Conservation (phyloP, 2,797 vertebrate species). For the Parambassis ranga region DNA sequence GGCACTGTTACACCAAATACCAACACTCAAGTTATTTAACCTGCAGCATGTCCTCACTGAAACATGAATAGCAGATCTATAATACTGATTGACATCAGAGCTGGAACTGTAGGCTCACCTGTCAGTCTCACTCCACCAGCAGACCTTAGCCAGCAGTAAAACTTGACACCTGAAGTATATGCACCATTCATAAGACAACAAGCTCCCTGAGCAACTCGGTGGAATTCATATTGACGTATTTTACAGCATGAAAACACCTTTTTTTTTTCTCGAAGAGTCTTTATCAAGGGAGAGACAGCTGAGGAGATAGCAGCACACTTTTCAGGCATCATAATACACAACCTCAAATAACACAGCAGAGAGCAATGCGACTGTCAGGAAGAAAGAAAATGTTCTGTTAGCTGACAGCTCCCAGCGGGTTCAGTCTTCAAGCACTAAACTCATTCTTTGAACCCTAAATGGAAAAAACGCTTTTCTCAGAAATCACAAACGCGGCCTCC, state of each 20-base stretch:
- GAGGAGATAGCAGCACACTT: slow-evolving; percentile 14
- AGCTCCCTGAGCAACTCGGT: not conserved
- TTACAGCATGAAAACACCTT: not conserved
- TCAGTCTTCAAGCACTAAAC: slow-evolving; percentile 3
- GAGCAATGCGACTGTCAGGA: slow-evolving; percentile 1
- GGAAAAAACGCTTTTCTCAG: slow-evolving; percentile 8
- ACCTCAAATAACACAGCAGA: slow-evolving; percentile 3
- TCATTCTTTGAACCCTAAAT: slow-evolving; percentile 3
- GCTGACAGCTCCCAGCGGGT: slow-evolving; percentile 28
- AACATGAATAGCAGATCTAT: not conserved
- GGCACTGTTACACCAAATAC: slow-evolving; percentile 38
- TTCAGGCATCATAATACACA: slow-evolving; percentile 1
- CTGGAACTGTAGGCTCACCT: not conserved
- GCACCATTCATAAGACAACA: not conserved
- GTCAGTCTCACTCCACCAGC: not conserved
- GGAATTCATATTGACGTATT: not conserved
- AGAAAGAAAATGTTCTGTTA: not conserved
- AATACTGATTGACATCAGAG: not conserved
- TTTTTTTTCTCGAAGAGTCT: not conserved
- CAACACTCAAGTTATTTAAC: not conserved
- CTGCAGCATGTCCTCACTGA: not conserved
- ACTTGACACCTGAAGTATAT: not conserved
- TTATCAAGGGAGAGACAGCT: not conserved
- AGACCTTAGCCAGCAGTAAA: not conserved
- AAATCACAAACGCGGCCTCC: slow-evolving; percentile 15